Conservation (phyloP, 1,140 invertebrate species). For the Pectinophora gossypiella region DNA sequence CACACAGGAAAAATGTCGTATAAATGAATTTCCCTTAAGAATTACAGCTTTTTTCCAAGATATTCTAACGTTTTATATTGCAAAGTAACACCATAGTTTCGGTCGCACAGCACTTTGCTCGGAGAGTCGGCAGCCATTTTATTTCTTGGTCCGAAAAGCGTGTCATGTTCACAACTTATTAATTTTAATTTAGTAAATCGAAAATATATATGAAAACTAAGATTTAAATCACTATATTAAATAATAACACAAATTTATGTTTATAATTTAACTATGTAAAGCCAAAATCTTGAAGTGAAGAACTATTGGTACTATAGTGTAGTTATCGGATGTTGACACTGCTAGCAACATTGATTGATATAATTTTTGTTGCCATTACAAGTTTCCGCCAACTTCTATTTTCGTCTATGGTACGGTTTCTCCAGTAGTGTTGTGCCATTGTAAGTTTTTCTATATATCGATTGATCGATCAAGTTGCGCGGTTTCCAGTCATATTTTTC, state of each 20-base stretch:
- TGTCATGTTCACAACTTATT: slow-evolving; percentile 12
- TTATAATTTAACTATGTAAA: too few species aligned
- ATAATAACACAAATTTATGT: too few species aligned
- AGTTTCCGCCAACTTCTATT: background rate
- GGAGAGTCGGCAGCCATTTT: slow-evolving; percentile 56
- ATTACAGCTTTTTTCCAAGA: background rate
- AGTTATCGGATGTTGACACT: too few species aligned
- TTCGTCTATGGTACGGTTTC: background rate
- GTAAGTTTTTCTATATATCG: too few species aligned
- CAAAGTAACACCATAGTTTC: slow-evolving; percentile 22
- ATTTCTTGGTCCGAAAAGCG: slow-evolving; percentile 23
- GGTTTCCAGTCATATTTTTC: too few species aligned
- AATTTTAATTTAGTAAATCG: background rate
- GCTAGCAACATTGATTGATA: too few species aligned
- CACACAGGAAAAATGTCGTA: background rate
- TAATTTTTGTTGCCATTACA: too few species aligned
- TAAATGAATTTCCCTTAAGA: background rate
- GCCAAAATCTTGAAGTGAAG: too few species aligned
- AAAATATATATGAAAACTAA: too few species aligned
- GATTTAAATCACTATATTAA: too few species aligned
- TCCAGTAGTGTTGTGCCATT: background rate
- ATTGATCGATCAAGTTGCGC: too few species aligned
- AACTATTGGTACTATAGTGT: too few species aligned
- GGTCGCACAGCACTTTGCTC: slow-evolving; percentile 34
- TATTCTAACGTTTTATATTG: background rate